Percentiles rank a stretch among this genome's conserved stretches.
phyloP scores from a whole-genome alignment of 2,113 vertebrate genomes.

The Oryzias javanicus region DNA sequence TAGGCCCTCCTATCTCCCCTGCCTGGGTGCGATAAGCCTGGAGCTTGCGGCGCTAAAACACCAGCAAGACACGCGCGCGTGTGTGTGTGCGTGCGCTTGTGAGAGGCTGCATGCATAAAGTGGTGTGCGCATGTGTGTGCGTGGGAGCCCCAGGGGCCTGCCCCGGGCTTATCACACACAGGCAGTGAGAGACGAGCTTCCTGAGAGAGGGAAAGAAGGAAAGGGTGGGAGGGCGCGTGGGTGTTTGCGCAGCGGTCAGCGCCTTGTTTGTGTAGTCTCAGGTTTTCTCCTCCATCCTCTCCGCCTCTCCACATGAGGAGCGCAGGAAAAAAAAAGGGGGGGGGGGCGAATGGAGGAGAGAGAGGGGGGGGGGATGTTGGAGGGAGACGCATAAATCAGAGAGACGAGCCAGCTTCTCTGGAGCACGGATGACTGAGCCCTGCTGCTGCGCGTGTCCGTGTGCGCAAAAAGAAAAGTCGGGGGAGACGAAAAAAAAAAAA shows the following conservation, averaged over 20 bases:
- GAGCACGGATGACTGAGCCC: slow-evolving; percentile 75
- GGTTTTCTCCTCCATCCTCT: slow-evolving; percentile 59
- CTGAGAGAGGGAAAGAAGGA: slow-evolving; percentile 56
- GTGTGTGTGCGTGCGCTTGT: slow-evolving; percentile 31
- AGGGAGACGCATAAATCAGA: slow-evolving; percentile 77
- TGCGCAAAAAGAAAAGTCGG: not conserved
- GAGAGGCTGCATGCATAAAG: slow-evolving; percentile 56
- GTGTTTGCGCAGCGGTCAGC: slow-evolving; percentile 73
- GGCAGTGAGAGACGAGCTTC: slow-evolving; percentile 78
- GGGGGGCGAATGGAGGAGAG: slow-evolving; percentile 31
- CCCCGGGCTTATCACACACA: slow-evolving; percentile 78
- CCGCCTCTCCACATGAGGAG: slow-evolving; percentile 59
- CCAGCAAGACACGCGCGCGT: slow-evolving; percentile 62
- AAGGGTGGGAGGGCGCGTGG: slow-evolving; percentile 36
- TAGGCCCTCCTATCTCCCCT: slow-evolving; percentile 69
- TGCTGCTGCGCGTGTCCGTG: slow-evolving; percentile 61
- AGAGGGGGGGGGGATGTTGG: slow-evolving; percentile 66
- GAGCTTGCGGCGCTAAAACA: slow-evolving; percentile 72
- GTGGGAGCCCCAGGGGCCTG: slow-evolving; percentile 71
- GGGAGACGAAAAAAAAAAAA: slow-evolving; percentile 26
- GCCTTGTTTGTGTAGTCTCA: slow-evolving; percentile 78
- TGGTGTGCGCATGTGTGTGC: slow-evolving; percentile 47
- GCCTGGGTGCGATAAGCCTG: slow-evolving; percentile 71
- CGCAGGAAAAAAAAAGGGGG: slow-evolving; percentile 60
- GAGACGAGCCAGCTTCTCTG: slow-evolving; percentile 74